Evolutionary conservation across 2,113 vertebrate genomes (phyloP).

Genomic region (Muntiacus muntjak): DNA sequence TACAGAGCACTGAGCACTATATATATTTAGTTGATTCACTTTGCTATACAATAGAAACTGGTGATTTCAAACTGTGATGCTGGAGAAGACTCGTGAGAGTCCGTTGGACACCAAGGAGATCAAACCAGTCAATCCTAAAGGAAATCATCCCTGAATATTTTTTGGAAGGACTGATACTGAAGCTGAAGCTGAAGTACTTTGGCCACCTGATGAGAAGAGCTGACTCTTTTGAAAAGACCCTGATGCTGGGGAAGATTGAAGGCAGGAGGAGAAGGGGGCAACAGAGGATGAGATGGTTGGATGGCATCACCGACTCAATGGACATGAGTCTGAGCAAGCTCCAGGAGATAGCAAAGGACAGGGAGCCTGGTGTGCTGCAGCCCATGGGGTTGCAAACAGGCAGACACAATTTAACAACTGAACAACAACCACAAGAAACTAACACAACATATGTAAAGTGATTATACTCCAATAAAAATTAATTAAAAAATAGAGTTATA

Average conservation of each 20-base stretch:
- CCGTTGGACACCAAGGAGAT: not conserved
- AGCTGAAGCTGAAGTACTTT: not conserved
- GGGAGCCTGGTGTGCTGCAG: not conserved
- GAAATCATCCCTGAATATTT: not conserved
- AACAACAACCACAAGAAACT: not conserved
- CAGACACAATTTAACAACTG: fast-evolving
- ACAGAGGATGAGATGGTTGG: not conserved
- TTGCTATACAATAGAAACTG: not conserved
- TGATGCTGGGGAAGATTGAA: not conserved
- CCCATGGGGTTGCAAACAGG: not conserved
- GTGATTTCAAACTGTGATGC: not conserved
- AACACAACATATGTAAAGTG: not conserved
- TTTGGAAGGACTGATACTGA: not conserved
- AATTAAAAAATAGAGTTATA: not conserved
- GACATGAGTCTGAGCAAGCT: not conserved
- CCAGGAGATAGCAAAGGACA: not conserved
- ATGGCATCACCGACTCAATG: not conserved
- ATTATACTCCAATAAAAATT: not conserved
- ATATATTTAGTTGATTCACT: not conserved
- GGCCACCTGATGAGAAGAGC: not conserved
- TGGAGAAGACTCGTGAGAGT: not conserved
- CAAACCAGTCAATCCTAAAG: not conserved
- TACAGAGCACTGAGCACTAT: not conserved
- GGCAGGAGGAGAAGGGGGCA: not conserved
- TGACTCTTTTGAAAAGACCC: not conserved